A percentile compares a stretch with the other conserved stretches of the same genome.
Conservation (phyloP, 2,797 vertebrate species). For the Phyllotis vaccarum region DNA sequence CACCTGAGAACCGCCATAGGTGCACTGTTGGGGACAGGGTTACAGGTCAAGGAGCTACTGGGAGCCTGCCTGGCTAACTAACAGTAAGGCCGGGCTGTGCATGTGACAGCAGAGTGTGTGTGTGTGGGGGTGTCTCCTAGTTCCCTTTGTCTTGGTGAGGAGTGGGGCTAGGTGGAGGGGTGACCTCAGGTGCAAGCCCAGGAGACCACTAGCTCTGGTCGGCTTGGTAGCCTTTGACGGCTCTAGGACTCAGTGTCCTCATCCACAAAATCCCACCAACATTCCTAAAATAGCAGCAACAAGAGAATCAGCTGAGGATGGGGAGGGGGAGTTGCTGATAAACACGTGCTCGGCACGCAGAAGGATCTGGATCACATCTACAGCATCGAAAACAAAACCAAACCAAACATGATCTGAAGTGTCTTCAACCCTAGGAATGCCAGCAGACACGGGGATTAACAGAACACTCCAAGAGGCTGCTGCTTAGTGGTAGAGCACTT, state of each 20-base stretch:
- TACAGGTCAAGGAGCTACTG: background rate
- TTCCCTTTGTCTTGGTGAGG: background rate
- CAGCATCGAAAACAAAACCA: background rate
- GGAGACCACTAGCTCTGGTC: background rate
- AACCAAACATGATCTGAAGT: background rate
- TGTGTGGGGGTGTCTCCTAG: background rate
- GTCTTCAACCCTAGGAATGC: background rate
- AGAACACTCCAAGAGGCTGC: background rate
- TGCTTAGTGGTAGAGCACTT: background rate
- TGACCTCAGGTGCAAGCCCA: background rate
- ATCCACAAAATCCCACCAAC: slow-evolving; percentile 3
- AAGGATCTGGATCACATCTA: background rate
- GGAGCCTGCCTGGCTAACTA: background rate
- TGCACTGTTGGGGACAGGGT: slow-evolving; percentile 90
- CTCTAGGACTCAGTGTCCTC: background rate
- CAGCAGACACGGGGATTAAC: background rate
- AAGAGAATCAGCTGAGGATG: background rate
- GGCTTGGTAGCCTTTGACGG: background rate
- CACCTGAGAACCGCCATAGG: slow-evolving; percentile 96
- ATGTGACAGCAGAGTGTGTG: too few relatives aligned
- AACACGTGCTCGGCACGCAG: background rate
- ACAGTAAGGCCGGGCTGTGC: background rate
- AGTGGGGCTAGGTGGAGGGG: background rate
- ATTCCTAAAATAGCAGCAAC: slow-evolving; percentile 1
- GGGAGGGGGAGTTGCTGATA: background rate